Evolutionary conservation across 2,888 invertebrate genomes (phyloP).

Genomic region (Schizaphis graminum): DNA sequence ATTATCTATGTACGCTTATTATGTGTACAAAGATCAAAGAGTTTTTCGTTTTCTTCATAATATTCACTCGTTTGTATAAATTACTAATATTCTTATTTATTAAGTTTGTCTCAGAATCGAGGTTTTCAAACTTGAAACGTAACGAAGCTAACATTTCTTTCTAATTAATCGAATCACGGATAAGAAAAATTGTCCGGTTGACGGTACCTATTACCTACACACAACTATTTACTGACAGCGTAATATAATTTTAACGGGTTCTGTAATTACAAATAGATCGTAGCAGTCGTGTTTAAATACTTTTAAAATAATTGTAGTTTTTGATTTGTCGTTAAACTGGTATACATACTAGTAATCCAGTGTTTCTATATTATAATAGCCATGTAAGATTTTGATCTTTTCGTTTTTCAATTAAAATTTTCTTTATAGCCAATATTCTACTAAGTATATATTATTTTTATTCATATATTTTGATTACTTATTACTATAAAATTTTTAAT

Average conservation of each 20-base stretch:
- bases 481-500: background rate
- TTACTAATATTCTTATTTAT: background rate
- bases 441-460: background rate
- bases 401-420: background rate
- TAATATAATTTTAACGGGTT: conserved; percentile 43
- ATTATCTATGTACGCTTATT: background rate
- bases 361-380: background rate
- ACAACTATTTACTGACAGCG: background rate
- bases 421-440: background rate
- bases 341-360: background rate
- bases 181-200: background rate
- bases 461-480: background rate
- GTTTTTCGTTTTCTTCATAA: background rate
- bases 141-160: background rate
- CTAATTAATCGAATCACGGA: conserved; percentile 14
- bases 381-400: background rate
- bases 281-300: background rate
- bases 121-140: background rate
- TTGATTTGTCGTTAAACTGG: background rate
- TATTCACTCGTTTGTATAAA: background rate
- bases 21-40: background rate
- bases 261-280: conserved; percentile 2
- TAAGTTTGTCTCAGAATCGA: background rate
- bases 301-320: conserved; percentile 2
- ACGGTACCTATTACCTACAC: background rate